Conservation (phyloP, 2,797 vertebrate genomes). For the Notolabrus celidotus region DNA sequence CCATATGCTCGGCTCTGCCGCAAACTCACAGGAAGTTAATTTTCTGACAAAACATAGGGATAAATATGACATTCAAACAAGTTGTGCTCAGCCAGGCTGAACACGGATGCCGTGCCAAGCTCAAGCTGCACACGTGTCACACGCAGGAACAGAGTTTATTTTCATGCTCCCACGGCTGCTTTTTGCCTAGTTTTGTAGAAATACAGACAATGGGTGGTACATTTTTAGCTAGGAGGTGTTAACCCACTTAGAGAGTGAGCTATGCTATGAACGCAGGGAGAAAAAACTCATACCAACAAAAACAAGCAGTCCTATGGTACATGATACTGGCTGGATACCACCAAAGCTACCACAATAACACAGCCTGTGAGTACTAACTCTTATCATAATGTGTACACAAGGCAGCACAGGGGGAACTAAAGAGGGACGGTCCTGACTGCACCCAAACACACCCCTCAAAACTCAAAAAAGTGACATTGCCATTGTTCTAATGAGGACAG, state of each 20-base stretch:
- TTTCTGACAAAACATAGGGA: slow-evolving; percentile 99
- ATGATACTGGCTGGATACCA: slow-evolving; percentile 26
- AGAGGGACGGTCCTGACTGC: slow-evolving; percentile 19
- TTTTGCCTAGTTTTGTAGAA: slow-evolving; percentile 78
- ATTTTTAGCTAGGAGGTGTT: slow-evolving; percentile 50
- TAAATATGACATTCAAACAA: slow-evolving; percentile 99
- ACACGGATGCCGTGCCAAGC: slow-evolving; percentile 84
- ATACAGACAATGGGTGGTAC: slow-evolving; percentile 42
- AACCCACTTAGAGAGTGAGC: slow-evolving; percentile 42
- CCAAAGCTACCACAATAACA: slow-evolving; percentile 16
- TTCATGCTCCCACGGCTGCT: slow-evolving; percentile 61
- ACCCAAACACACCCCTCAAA: slow-evolving; percentile 50
- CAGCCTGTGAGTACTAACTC: slow-evolving; percentile 1
- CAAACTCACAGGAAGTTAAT: slow-evolving; percentile 99
- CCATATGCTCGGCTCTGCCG: slow-evolving; percentile 99
- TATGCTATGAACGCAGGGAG: slow-evolving; percentile 14
- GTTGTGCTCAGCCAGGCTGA: slow-evolving; percentile 99
- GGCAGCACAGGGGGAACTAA: slow-evolving; percentile 13
- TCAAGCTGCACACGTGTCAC: slow-evolving; percentile 92
- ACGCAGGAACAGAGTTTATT: slow-evolving; percentile 90
- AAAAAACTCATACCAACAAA: slow-evolving; percentile 14
- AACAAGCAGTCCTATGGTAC: slow-evolving; percentile 34
- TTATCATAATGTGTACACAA: slow-evolving; percentile 34
- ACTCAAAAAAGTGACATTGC: slow-evolving; percentile 40
- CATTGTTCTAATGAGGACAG: slow-evolving; percentile 48